Evolutionary conservation across 2,797 vertebrate genomes (phyloP), one percentile per base, ranked within the genome.

Genomic region (Crypturellus tataupa): DNA sequence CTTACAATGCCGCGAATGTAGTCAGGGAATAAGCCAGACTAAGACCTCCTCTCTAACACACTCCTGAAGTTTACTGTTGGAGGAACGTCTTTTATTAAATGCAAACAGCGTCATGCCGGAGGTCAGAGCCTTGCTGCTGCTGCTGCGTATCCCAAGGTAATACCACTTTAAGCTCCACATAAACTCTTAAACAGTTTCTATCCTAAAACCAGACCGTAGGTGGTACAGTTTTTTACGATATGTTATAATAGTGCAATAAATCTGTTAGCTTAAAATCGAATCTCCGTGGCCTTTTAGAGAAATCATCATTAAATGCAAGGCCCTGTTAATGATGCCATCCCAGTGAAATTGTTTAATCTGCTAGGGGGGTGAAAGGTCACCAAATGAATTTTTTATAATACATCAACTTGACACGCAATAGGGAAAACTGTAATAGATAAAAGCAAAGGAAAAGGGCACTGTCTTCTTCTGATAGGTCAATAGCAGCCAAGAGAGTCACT

Each of bases 231-330:
- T 99, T 99, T 99, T 99, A 98, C 98, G 98, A 98, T 99, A 99
- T 99, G 99, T 99, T 99, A 99, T 99, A 99, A 99, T 99, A 99
- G 98, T 98, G 99, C 98, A 99, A 99, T 99, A 99, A 99, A 99
- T 99, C 99, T 99, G 99, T 99, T 99, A 99, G 98, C 98, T 99
- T 99, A 99, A 98, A 99, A 99, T 99, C 98, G 98, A 99, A 99
- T 99, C 99, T 99, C 98, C 98, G 97, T 99, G 99, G 99, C 99
- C 99, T 99, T 99, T 99, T 99, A 99, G 98, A 99, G 99, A 99
- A 99, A 99, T 99, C 98, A 99, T 99, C 99, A 99, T 99, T 99
- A 99, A 99, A 98, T 98, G 98, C 97, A 97, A 98, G 97, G 98
- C 98, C 98, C 98, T 98, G 98, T 99, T 99, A 99, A 99, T 98